A percentile compares a stretch with the other conserved stretches of the same genome.
Evolutionary conservation across 2,797 vertebrate species (phyloP).

Genomic region (Alauda arvensis): DNA sequence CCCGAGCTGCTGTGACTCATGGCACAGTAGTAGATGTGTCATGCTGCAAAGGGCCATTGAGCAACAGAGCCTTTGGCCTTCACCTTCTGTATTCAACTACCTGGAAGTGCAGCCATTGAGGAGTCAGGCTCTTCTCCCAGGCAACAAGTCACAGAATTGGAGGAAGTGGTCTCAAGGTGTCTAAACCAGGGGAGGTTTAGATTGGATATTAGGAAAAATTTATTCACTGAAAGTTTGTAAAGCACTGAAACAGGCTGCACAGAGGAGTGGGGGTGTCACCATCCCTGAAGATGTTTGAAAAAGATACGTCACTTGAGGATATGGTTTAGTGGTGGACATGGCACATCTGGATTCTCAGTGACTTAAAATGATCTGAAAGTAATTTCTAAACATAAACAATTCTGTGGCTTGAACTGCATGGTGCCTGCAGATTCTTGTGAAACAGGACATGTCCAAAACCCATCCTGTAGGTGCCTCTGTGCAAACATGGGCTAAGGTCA

Average conservation of each 20-base stretch:
- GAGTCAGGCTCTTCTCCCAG: neutral
- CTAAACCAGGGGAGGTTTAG: neutral
- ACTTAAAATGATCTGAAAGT: neutral
- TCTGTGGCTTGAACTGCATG: neutral
- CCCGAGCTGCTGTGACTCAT: neutral
- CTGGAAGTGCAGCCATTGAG: neutral
- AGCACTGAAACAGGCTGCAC: neutral
- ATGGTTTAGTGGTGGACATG: neutral
- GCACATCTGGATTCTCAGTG: neutral
- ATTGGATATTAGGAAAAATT: neutral
- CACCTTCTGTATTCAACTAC: accelerated
- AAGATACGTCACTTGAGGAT: neutral
- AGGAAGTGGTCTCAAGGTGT: neutral
- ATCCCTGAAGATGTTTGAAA: neutral
- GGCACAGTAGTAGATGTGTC: neutral
- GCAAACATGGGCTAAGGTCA: neutral
- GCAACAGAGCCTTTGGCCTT: neutral
- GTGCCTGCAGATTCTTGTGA: no score
- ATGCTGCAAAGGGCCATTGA: accelerated
- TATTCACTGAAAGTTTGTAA: neutral
- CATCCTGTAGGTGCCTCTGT: neutral
- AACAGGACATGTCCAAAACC: neutral
- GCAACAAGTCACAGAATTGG: neutral
- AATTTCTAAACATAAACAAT: neutral
- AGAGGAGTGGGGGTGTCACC: neutral